Conservation (phyloP, 1,140 invertebrate species). For the Pseudomyrmex sp. region DNA sequence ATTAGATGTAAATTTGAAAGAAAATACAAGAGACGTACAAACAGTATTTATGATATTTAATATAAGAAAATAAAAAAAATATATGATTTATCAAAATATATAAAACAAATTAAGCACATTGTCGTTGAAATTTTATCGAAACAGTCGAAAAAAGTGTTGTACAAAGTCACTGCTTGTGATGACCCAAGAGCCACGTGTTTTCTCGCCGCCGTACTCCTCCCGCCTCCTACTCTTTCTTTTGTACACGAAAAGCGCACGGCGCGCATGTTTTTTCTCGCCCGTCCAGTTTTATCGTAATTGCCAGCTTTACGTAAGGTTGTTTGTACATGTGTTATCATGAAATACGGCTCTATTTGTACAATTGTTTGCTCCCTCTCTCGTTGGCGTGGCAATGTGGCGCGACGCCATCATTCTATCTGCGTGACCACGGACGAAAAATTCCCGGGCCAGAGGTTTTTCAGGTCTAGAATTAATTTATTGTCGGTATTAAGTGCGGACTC, state of each 20-base stretch:
- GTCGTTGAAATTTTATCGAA: conserved; percentile 16
- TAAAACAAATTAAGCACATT: background rate
- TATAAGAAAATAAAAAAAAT: too few species aligned
- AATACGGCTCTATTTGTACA: conserved; percentile 83
- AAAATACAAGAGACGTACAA: background rate
- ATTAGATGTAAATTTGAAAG: too few species aligned
- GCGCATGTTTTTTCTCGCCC: conserved; percentile 72
- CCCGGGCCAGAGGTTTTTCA: conserved; percentile 66
- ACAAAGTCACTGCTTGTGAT: conserved; percentile 43
- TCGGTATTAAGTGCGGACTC: conserved; percentile 23
- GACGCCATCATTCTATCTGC: conserved; percentile 69
- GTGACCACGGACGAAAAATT: conserved; percentile 80
- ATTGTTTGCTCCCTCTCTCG: conserved; percentile 82
- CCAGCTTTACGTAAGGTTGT: conserved; percentile 83
- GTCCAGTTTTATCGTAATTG: conserved; percentile 84
- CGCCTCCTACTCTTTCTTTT: background rate
- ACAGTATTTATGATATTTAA: too few species aligned
- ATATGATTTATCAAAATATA: background rate
- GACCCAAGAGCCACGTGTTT: conserved; percentile 67
- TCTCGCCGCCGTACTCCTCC: conserved; percentile 19
- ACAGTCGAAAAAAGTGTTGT: background rate
- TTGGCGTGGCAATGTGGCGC: conserved; percentile 43
- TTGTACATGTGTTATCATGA: conserved; percentile 84
- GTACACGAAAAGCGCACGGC: conserved; percentile 62
- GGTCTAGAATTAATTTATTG: conserved; percentile 71